Percentiles rank a stretch among this genome's conserved stretches.
Evolutionary conservation across 2,113 vertebrate species (phyloP).

Genomic region (Porphyrio hochstetteri): DNA sequence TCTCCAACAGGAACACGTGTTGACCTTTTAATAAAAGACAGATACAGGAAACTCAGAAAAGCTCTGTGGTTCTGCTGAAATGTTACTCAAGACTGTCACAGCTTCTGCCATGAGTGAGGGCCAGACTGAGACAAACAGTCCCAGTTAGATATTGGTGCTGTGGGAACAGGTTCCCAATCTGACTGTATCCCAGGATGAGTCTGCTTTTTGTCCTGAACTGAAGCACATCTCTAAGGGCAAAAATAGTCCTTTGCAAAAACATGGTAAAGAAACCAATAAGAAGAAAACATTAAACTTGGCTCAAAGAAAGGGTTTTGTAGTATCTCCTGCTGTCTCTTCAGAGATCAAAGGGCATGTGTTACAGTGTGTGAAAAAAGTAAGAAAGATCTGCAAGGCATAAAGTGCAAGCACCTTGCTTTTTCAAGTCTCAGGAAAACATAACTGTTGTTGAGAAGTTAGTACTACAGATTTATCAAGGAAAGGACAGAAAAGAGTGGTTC

Average conservation of each 20-base stretch:
- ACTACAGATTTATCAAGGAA: neutral
- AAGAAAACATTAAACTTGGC: neutral
- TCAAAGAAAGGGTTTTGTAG: neutral
- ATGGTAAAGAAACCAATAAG: neutral
- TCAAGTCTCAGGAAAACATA: neutral
- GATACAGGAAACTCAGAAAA: conserved; percentile 63
- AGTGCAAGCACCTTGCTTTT: neutral
- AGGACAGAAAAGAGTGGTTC: neutral
- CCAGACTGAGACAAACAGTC: neutral
- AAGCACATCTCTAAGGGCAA: neutral
- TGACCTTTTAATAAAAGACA: conserved; percentile 84
- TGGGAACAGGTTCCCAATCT: neutral
- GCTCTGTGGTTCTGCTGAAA: conserved; percentile 34
- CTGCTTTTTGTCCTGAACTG: neutral
- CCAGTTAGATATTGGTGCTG: neutral
- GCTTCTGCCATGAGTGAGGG: neutral
- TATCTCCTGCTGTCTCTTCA: neutral
- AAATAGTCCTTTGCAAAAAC: neutral
- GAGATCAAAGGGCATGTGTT: neutral
- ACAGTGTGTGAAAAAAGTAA: neutral
- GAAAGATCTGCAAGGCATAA: neutral
- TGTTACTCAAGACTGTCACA: conserved; percentile 17
- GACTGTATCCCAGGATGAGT: neutral
- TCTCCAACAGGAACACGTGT: conserved; percentile 93
- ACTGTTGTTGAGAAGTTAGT: neutral